These are phyloP conservation scores for Girardinus metallicus DNA, from an alignment of 2,797 vertebrate genomes.

Conservation along the genomic window DNA sequence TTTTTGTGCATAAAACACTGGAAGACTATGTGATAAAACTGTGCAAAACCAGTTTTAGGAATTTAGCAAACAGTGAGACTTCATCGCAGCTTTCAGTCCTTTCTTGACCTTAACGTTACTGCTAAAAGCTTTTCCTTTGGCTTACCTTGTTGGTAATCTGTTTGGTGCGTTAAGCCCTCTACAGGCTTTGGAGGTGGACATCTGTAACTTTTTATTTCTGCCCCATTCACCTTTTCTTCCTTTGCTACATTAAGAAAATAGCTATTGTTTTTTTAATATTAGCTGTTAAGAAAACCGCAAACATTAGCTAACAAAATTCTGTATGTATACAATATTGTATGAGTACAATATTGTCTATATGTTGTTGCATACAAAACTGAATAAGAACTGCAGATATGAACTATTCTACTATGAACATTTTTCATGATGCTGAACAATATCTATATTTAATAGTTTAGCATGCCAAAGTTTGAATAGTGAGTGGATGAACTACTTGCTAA, in stretches of 20 bases:
- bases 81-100: slow-evolving; percentile 32
- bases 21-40: slow-evolving; percentile 13
- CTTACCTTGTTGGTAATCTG: slow-evolving; percentile 65
- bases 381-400: not conserved
- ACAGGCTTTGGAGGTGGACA: slow-evolving; percentile 65
- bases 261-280: not conserved
- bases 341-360: not conserved
- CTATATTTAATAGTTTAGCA: fast-evolving
- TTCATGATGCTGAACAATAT: not conserved
- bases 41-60: slow-evolving; percentile 9
- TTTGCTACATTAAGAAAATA: slow-evolving; percentile 23
- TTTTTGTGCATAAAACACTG: not conserved
- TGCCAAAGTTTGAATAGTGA: not conserved
- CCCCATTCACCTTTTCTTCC: slow-evolving; percentile 43
- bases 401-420: not conserved
- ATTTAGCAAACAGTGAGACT: slow-evolving; percentile 34
- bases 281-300: no score
- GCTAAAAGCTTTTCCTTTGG: slow-evolving; percentile 44
- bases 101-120: slow-evolving; percentile 30
- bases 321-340: no score
- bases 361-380: not conserved
- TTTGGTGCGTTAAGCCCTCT: slow-evolving; percentile 52
- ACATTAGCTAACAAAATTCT: no score
- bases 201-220: slow-evolving; percentile 63
- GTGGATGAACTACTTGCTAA: not conserved